Evolutionary conservation across 2,888 invertebrate species (phyloP).

Genomic region (Dynastes hyllus): DNA sequence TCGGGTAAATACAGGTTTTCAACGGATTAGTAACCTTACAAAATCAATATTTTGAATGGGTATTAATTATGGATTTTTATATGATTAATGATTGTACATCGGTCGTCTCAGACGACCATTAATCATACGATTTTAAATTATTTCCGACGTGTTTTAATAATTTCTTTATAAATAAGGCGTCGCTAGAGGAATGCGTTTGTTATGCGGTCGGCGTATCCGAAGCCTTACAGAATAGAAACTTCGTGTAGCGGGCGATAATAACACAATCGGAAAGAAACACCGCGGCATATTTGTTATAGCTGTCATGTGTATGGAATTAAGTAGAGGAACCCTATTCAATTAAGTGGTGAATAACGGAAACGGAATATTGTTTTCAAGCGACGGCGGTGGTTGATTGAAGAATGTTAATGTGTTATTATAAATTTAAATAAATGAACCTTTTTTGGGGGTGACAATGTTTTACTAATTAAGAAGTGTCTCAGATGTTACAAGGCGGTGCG

Average conservation of each 20-base stretch:
- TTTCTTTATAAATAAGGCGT: conserved; percentile 39
- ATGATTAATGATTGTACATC: conserved; percentile 49
- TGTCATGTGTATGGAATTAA: conserved; percentile 4
- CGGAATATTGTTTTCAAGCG: background rate
- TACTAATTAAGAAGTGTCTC: no score
- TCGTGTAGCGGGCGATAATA: background rate
- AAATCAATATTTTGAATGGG: conserved; percentile 52
- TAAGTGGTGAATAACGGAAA: background rate
- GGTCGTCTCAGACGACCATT: conserved; percentile 23
- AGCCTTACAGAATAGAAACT: background rate
- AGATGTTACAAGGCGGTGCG: no score
- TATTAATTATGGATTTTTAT: conserved; percentile 52
- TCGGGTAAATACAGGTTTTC: conserved; percentile 36
- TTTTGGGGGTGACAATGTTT: no score
- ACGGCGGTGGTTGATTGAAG: background rate
- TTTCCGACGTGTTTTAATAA: conserved; percentile 45
- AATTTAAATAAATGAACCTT: no score
- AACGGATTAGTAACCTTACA: background rate
- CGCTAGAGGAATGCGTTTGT: background rate
- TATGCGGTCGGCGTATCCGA: conserved; percentile 1
- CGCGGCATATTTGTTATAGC: conserved; percentile 1
- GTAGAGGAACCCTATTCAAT: conserved; percentile 12
- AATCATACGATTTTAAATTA: conserved; percentile 44
- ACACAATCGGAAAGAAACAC: background rate
- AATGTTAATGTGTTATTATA: no score